Base-by-base conservation (phyloP, 2,888 invertebrate genomes). In the Acronicta alni region DNA sequence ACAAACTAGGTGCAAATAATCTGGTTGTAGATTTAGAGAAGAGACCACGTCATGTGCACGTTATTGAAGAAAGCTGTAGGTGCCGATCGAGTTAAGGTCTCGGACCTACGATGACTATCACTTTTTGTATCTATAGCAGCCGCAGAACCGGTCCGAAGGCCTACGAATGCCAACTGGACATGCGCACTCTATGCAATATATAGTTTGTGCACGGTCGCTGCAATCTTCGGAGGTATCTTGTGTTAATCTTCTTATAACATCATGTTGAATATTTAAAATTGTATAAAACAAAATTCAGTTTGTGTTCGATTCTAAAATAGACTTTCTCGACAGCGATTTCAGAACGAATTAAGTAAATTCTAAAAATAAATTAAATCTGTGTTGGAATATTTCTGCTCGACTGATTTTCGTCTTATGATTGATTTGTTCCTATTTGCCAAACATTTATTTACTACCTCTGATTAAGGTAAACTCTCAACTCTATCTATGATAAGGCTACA, bases 51-150 rank as follows among this genome's bases (percentile, higher is more conserved):
- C 23, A 49, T 56, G 60, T 20, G 57, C 48, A 49, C 48, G 35
- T 46, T 61, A 76, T 64, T 74, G 61, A 77, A 72, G 79, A 80
- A 81, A 80, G 79, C 69, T 65, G 74, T 74, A 75, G n/a, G n/a
- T n/a, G n/a, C 77, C 55, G 49, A 72, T 67, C 72, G 37, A 57
- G 64, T 52, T 66, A 77, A 80, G 83, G 82, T 83, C 82, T 84
- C 69, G 81, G 77, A 75, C 80, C 75, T 79, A 72, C 77, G 84
- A 84, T 87, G 84, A 85, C 85, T 89, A 89, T 89, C 87, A 84
- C 84, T 88, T 88, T 86, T 87, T 87, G 84, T 84, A 83, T 84
- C 82, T 77, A 80, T 79, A 82, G 73, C 68, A 64, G 77, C 64
- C 62, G 74, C 72, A 67, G 77, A 88, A 91, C 91, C 91, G 90